Percentiles rank a stretch among this genome's conserved stretches.
Evolutionary conservation across 2,113 vertebrate species (phyloP).

Genomic region (Antechinus flavipes): DNA sequence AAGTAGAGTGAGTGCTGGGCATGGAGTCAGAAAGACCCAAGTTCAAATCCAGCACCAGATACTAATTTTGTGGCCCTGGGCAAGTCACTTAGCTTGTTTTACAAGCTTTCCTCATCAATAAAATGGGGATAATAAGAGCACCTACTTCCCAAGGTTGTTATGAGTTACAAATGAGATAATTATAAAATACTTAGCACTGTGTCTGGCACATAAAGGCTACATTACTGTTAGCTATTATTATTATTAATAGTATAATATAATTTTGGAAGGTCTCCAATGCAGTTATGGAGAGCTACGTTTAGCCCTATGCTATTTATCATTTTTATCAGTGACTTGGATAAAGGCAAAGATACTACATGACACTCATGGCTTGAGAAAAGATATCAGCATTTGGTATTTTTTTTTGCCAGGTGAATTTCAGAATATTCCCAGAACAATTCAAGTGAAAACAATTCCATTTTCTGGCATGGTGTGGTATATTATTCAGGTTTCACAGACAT

Average conservation of each 20-base stretch:
- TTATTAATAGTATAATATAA: background rate
- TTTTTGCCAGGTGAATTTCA: no score
- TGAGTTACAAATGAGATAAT: background rate
- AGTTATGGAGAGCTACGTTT: background rate
- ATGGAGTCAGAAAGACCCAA: background rate
- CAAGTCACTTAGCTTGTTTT: background rate
- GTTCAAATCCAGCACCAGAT: no score
- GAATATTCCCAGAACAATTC: background rate
- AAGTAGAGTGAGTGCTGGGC: background rate
- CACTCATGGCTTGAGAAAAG: background rate
- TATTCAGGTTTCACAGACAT: background rate
- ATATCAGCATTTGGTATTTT: background rate
- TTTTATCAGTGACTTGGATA: background rate
- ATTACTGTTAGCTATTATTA: background rate
- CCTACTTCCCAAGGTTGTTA: background rate
- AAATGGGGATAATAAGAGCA: background rate
- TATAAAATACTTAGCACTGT: background rate
- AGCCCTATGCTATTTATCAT: background rate
- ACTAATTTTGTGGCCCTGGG: background rate
- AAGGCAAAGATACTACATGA: background rate
- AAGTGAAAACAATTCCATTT: background rate
- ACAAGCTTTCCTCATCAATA: no score
- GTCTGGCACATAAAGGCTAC: background rate
- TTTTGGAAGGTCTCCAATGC: background rate
- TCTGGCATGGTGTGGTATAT: background rate